Evolutionary conservation across 2,888 invertebrate species (phyloP).

Genomic region (Acrobasis suavella): DNA sequence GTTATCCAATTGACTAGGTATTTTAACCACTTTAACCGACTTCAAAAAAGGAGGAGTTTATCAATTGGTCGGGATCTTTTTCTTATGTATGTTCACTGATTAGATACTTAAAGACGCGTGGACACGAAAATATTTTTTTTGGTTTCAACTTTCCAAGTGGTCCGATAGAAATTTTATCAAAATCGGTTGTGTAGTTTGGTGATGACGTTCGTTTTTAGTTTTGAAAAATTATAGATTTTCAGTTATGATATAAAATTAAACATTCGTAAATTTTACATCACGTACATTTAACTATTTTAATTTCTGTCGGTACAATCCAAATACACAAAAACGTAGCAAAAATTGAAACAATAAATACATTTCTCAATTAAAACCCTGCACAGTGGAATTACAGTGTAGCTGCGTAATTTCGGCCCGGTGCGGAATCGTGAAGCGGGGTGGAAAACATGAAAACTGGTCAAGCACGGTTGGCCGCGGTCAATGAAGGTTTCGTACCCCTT

Average conservation of each 20-base stretch:
- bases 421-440: conserved; percentile 34
- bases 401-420: conserved; percentile 42
- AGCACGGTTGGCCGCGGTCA: neutral
- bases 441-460: conserved; percentile 29
- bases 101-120: no score
- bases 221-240: no score
- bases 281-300: neutral
- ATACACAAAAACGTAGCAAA: conserved; percentile 15
- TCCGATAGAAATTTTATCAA: no score
- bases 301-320: neutral
- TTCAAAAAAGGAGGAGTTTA: no score
- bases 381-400: conserved; percentile 30
- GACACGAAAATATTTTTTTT: no score
- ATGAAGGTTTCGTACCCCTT: neutral
- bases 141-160: no score
- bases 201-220: no score
- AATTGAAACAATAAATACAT: conserved; percentile 52
- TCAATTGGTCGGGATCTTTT: no score
- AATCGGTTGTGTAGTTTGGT: no score
- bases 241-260: neutral
- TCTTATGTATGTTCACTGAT: no score
- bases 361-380: conserved; percentile 51
- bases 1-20: no score
- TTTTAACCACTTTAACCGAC: no score
- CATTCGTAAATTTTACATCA: neutral